These are phyloP conservation scores for Ictidomys tridecemlineatus DNA, from an alignment of 2,113 vertebrate species.

Conservation along the genomic window DNA sequence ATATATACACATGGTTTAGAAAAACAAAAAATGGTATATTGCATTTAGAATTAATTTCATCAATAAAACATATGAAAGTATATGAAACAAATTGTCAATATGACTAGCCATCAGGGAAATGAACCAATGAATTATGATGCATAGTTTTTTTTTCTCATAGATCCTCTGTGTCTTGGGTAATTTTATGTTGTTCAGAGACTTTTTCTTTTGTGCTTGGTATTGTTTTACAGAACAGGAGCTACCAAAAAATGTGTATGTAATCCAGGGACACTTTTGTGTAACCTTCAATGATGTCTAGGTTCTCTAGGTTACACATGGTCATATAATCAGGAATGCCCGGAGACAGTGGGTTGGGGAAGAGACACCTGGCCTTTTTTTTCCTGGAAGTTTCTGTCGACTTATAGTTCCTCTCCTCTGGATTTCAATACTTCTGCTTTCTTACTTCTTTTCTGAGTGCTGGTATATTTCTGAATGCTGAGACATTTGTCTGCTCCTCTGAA, in stretches of 20 bases:
- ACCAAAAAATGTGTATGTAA: background rate
- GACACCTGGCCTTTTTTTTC: background rate
- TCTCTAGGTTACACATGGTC: background rate
- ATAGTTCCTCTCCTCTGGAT: background rate
- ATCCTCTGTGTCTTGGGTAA: background rate
- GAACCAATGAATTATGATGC: background rate
- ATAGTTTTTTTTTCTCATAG: background rate
- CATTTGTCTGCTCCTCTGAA: background rate
- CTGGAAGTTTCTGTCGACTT: fast-evolving
- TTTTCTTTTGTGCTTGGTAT: constrained; percentile 15
- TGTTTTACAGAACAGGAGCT: constrained; percentile 15
- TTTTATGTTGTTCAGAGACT: background rate
- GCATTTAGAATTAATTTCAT: background rate
- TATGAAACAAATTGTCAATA: background rate
- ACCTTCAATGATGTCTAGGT: background rate
- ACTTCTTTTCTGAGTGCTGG: background rate
- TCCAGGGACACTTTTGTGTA: background rate
- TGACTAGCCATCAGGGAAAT: background rate
- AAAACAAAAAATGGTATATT: background rate
- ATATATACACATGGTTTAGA: background rate
- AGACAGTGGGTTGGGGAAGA: background rate
- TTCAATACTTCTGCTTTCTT: background rate
- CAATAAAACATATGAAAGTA: background rate
- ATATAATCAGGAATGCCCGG: background rate
- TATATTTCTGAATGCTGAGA: too few species aligned